Base-by-base conservation (phyloP, 2,113 vertebrate species). In the Pipa parva region DNA sequence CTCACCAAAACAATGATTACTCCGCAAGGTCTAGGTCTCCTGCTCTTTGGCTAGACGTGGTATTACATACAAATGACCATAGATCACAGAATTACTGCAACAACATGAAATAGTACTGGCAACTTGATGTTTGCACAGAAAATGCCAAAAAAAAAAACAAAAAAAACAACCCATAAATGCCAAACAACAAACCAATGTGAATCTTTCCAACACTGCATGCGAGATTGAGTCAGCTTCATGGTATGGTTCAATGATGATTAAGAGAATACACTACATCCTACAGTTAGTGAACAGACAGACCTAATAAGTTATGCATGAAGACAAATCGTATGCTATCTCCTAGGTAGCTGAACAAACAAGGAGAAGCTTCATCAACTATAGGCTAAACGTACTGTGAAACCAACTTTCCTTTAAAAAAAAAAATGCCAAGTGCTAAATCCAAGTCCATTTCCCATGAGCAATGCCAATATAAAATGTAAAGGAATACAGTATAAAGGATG, bases 261-360 rank as follows among this genome's bases (percentile, higher is more conserved):
- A 60, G 59, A 60, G 59, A 68, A 45, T 48, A 70, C 58, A 70
- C 57, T 42, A 24, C 45, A 49, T 50, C 39, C 33, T 45, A 51
- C 66, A 70, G 57, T 70, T 26, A 61, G 57, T 61, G 57, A 70
- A 49, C 66, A 54, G 57, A 51, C 57, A 70, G 61, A 52, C 48
- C 57, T 70, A 61, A 70, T 70, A 70, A 70, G 66, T 70, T 70
- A 70, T 70, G 66, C 58, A 70, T 70, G 66, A 70, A 70, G 66
- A 70, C 66, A 70, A 70, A 70, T 70, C 61, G 66, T 61, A 70
- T 70, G 57, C 58, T 52, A 61, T 70, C 66, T 61, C 66, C 66
- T 70, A 70, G 66, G 66, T 59, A 70, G 66, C 66, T 70, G 31
- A 25, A 49, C 66, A 70, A 70, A 70, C 66, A 70, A 70, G 58